These are phyloP conservation scores for Acanthosoma haemorrhoidale DNA, from an alignment of 2,888 invertebrate species.

Conservation along the genomic window DNA sequence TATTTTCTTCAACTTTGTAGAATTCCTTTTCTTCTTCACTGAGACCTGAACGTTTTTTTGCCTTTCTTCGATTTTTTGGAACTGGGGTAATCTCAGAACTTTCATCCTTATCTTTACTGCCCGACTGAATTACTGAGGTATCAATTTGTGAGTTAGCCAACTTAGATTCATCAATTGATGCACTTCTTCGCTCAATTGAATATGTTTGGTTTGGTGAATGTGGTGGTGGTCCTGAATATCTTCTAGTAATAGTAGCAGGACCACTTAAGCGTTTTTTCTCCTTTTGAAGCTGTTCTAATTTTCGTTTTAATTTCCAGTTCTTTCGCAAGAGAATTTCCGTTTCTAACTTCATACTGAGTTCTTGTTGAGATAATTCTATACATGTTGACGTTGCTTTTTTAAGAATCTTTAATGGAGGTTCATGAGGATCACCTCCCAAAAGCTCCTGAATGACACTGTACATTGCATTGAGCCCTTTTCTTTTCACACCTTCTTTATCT, in stretches of 20 bases:
- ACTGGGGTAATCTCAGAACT: background rate
- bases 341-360: constrained; percentile 2
- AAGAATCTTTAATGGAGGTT: background rate
- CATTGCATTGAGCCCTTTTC: background rate
- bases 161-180: constrained; percentile 17
- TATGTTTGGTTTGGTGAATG: background rate
- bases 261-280: constrained; percentile 3
- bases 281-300: background rate
- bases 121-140: too few species aligned
- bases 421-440: background rate
- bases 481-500: background rate
- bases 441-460: background rate
- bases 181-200: background rate
- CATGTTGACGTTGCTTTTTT: background rate
- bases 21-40: constrained; percentile 14
- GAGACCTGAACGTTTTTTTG: constrained; percentile 7
- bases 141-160: background rate
- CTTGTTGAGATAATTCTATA: background rate
- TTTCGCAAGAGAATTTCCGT: constrained; percentile 15
- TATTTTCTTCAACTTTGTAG: constrained; percentile 15
- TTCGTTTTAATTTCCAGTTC: constrained; percentile 1
- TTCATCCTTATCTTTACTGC: background rate
- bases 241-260: background rate
- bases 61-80: background rate
- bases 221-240: background rate